Evolutionary conservation across 2,797 vertebrate genomes (phyloP), one percentile per base, ranked within the genome.

Genomic region (Psittacula echo): DNA sequence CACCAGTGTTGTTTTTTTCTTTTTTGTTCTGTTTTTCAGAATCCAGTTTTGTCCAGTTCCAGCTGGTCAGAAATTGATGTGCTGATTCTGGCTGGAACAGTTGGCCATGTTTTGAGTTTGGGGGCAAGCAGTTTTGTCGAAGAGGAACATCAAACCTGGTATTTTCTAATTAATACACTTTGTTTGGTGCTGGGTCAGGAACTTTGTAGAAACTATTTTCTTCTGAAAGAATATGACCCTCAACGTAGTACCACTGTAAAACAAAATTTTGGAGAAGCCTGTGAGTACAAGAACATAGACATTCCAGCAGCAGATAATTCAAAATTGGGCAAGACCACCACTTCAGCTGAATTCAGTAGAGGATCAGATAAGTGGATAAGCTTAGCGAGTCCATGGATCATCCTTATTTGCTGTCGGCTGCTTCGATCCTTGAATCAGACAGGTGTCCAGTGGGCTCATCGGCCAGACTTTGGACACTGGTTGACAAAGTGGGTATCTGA

Each of bases 61-160:
- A 90, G 91, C 4, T 98, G 99, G 97, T 99, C 99, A 2, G 99
- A 99, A 97, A 82, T 99, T 85, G 98, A 99, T 30, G 77, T 98
- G 22, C 95, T 99, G 73, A 97, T 99, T 62, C 95, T 99, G 75
- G 85, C 98, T 9, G 99, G 99, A 61, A 99, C 99, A 0, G 5
- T 98, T 27, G 98, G 98, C 82, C 99, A 99, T 88, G 98, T 98
- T 42, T 94, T 99, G 89, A 99, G 99, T 96, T 97, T 99, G 96
- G 98, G 98, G 1, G 98, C 99, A 68, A 99, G 99, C 98, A 99
- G 99, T 97, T 99, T 99, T 18, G 97, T 99, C 11, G 99, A 99
- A 96, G 99, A 99, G 86, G 99, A 99, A 87, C 99, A 99, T 95
- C 99, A 99, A 95, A 99, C 98, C 29, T 99, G 99, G 99, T 99